Conservation (phyloP, 2,113 vertebrate species). For the Geococcyx californianus region DNA sequence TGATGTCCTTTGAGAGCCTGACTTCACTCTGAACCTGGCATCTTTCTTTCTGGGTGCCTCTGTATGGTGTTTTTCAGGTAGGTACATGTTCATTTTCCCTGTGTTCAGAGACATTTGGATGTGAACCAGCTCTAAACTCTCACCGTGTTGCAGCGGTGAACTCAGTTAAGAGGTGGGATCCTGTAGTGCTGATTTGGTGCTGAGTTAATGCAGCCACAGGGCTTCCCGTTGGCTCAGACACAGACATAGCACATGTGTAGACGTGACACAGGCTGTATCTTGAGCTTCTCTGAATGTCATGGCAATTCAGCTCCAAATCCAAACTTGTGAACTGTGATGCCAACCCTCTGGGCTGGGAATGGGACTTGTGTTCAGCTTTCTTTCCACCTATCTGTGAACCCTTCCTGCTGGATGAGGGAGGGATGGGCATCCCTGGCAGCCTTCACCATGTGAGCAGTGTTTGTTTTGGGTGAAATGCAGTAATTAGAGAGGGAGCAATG, state of each 20-base stretch:
- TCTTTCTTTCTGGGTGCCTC: background rate
- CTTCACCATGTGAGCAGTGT: background rate
- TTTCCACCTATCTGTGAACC: background rate
- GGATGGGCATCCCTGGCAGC: background rate
- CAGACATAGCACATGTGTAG: background rate
- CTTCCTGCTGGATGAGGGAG: background rate
- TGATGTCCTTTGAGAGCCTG: background rate
- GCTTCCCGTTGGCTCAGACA: background rate
- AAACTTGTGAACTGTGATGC: background rate
- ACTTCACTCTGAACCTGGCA: background rate
- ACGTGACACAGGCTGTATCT: background rate
- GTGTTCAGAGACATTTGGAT: background rate
- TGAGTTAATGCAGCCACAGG: background rate
- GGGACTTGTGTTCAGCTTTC: background rate
- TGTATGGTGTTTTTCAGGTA: background rate
- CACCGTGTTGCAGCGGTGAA: background rate
- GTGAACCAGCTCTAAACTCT: background rate
- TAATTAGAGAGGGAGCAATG: background rate
- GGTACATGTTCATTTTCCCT: rapidly evolving
- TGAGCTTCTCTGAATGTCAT: background rate
- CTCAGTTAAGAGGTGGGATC: background rate
- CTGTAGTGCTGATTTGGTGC: background rate
- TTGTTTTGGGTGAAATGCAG: background rate
- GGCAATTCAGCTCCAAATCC: background rate
- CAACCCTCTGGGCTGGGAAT: background rate